phyloP scores from a whole-genome alignment of 2,888 invertebrate species.

The Macrophya alboannulata region DNA sequence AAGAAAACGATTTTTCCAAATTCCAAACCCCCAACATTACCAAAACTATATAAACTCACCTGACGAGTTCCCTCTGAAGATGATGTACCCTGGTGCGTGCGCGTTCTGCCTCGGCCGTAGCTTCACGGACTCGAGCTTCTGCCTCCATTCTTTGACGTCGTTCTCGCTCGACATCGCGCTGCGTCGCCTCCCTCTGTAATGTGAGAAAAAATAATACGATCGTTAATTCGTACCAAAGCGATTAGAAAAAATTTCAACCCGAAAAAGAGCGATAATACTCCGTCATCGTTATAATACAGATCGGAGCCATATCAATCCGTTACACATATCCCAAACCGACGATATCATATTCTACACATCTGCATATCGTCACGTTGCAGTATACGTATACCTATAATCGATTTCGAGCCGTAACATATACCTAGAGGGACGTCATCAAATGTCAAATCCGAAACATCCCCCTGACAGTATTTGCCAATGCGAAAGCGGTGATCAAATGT shows the following conservation, averaged over 20 bases:
- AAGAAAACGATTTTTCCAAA: too few species aligned
- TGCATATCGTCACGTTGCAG: neutral
- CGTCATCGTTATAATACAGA: neutral
- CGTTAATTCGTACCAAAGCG: constrained; percentile 29
- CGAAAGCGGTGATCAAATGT: constrained; percentile 42
- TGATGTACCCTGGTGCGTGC: constrained; percentile 78
- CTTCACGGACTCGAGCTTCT: constrained; percentile 78
- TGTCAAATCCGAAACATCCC: constrained; percentile 35
- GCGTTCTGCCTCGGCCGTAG: constrained; percentile 78
- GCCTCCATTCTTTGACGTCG: constrained; percentile 79
- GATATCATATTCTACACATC: neutral
- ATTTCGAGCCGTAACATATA: neutral
- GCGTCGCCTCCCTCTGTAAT: constrained; percentile 84
- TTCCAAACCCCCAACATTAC: too few species aligned
- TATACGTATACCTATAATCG: neutral
- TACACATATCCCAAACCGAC: neutral
- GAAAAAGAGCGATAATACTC: neutral
- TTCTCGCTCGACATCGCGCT: constrained; percentile 80
- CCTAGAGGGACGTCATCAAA: constrained; percentile 17
- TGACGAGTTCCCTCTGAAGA: constrained; percentile 79
- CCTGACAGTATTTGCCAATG: constrained; percentile 36
- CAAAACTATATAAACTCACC: constrained; percentile 69
- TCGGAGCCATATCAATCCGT: neutral
- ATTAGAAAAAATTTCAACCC: neutral
- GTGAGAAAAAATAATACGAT: constrained; percentile 63